Conservation (phyloP, 2,888 invertebrate species). For the Taenaris catops region DNA sequence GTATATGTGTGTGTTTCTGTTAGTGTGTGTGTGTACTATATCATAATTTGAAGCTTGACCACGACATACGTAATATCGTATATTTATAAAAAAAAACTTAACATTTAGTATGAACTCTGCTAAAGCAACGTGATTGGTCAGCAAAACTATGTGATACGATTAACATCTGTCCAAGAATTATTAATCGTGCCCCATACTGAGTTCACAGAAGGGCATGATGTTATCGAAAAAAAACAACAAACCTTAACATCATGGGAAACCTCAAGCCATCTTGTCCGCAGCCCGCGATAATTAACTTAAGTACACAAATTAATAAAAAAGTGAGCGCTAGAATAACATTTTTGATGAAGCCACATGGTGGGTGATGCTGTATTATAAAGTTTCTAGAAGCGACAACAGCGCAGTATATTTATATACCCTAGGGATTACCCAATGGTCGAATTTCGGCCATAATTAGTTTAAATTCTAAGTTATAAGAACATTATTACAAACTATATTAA, state of each 20-base stretch:
- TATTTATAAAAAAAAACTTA: no score
- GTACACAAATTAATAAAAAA: conserved; percentile 52
- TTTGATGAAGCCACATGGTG: conserved; percentile 52
- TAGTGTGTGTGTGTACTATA: no score
- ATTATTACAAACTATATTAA: no score
- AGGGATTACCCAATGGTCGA: no score
- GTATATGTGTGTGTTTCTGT: no score
- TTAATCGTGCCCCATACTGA: conserved; percentile 1
- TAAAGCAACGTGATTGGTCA: not conserved
- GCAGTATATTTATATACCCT: no score
- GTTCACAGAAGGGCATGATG: conserved; percentile 4
- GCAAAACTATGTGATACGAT: not conserved
- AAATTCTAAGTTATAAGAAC: no score
- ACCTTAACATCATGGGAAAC: conserved; percentile 37
- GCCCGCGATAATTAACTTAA: conserved; percentile 38
- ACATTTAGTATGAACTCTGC: no score
- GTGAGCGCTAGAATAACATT: conserved; percentile 62
- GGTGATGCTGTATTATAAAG: conserved; percentile 23
- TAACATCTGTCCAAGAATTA: not conserved
- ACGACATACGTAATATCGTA: no score
- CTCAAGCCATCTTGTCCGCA: conserved; percentile 34
- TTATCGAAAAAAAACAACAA: conserved; percentile 27
- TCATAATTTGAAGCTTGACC: no score
- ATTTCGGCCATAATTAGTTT: no score
- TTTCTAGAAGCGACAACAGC: conserved; percentile 38